These are phyloP conservation scores for Stichodactyla mertensii DNA, from an alignment of 64 coral and sea anemone species.

Conservation along the genomic window DNA sequence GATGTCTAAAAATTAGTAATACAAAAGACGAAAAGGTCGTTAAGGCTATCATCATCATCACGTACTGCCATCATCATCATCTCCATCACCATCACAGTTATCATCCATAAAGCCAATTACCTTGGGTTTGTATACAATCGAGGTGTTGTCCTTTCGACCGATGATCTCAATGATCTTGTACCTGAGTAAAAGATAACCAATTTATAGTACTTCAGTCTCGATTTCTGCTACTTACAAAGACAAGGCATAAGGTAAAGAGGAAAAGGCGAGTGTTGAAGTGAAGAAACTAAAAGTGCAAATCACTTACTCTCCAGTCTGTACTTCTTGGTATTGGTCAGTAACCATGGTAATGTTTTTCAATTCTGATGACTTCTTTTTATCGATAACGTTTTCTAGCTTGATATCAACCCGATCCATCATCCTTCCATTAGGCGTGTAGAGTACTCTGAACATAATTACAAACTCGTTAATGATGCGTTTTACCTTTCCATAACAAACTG, in stretches of 20 bases:
- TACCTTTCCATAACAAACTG: too few species aligned
- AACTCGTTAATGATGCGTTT: neutral
- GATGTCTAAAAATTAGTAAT: neutral
- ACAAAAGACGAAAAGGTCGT: too few species aligned
- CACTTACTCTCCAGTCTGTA: constrained; percentile 52
- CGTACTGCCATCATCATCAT: too few species aligned
- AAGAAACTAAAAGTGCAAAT: too few species aligned
- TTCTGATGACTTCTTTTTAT: constrained; percentile 13
- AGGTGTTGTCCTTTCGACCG: neutral
- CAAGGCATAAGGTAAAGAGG: too few species aligned
- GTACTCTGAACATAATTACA: constrained; percentile 17
- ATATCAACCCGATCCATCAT: constrained; percentile 29
- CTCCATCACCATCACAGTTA: too few species aligned
- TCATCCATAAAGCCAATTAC: neutral
- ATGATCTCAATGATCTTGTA: neutral
- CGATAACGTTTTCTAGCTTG: constrained; percentile 21
- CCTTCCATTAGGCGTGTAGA: constrained; percentile 33
- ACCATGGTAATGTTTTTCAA: constrained; percentile 2
- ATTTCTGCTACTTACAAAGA: too few species aligned
- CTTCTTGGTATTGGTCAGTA: constrained; percentile 7
- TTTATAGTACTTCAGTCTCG: too few species aligned
- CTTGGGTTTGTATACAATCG: neutral
- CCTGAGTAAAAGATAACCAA: neutral
- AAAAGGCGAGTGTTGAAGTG: too few species aligned
- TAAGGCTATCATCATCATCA: too few species aligned